Percentiles rank a stretch among this genome's conserved stretches.
Evolutionary conservation across 2,888 invertebrate species (phyloP).

Genomic region (Apeira syringaria): DNA sequence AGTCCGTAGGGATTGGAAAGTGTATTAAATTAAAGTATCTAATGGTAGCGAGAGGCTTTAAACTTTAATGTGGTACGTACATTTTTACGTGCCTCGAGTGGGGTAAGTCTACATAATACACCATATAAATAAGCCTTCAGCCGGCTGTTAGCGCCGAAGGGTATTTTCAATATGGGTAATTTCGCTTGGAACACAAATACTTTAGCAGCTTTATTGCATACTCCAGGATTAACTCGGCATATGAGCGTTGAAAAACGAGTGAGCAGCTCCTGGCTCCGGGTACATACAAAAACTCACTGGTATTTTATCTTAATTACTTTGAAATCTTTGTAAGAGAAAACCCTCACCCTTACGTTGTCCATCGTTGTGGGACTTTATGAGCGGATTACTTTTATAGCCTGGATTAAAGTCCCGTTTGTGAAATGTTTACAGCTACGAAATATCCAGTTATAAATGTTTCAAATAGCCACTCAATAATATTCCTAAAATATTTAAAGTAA

Average conservation of each 20-base stretch:
- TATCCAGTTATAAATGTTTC: constrained; percentile 51
- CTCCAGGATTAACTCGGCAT: constrained; percentile 78
- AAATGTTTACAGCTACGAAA: constrained; percentile 76
- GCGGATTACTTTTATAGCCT: constrained; percentile 81
- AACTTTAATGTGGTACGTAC: constrained; percentile 53
- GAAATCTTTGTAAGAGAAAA: constrained; percentile 79
- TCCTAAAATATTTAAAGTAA: constrained; percentile 4
- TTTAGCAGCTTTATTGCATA: constrained; percentile 80
- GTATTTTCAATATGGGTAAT: constrained; percentile 83
- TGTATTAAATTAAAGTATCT: constrained; percentile 56
- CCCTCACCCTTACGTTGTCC: constrained; percentile 81
- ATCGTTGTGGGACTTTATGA: constrained; percentile 81
- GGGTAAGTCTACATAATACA: constrained; percentile 56
- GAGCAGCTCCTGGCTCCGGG: constrained; percentile 56
- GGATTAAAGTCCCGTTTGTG: constrained; percentile 79
- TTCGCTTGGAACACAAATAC: constrained; percentile 78
- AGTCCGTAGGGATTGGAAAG: constrained; percentile 43
- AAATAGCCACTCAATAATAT: constrained; percentile 17
- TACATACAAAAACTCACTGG: constrained; percentile 73
- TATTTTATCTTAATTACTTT: constrained; percentile 82
- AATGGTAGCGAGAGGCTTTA: constrained; percentile 46
- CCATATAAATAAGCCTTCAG: constrained; percentile 75
- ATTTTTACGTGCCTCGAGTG: constrained; percentile 48
- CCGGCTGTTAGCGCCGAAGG: constrained; percentile 74
- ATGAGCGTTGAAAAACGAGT: constrained; percentile 78